phyloP scores from a whole-genome alignment of 1,140 invertebrate species.

The Hypothenemus hampei region DNA sequence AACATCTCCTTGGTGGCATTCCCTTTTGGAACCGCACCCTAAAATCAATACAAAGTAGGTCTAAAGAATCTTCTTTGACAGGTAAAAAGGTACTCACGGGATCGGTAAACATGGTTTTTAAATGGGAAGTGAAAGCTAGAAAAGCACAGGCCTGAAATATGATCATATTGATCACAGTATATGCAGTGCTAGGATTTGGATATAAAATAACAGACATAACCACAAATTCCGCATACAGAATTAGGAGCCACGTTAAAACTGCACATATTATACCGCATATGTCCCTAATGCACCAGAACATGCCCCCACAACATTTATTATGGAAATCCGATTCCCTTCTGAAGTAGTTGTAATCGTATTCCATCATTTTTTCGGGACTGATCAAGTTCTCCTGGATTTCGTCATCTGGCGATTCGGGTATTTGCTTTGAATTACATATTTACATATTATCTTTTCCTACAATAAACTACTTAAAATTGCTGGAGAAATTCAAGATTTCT shows the following conservation, averaged over 20 bases:
- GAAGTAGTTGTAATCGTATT: constrained; percentile 60
- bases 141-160: constrained; percentile 88
- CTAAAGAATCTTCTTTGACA: too few species aligned
- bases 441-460: too few species aligned
- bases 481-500: too few species aligned
- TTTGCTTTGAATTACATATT: too few species aligned
- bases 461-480: too few species aligned
- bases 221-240: constrained; percentile 95
- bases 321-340: constrained; percentile 65
- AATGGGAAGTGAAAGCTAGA: constrained; percentile 87
- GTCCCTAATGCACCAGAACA: constrained; percentile 82
- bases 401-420: too few species aligned
- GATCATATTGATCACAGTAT: constrained; percentile 82
- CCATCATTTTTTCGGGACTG: constrained; percentile 54
- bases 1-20: constrained; percentile 99
- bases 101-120: constrained; percentile 97
- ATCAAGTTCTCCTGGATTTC: too few species aligned
- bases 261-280: constrained; percentile 98
- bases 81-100: constrained; percentile 65
- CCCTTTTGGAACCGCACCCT: constrained; percentile 97
- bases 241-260: constrained; percentile 92
- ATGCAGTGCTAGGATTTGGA: constrained; percentile 70
- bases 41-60: constrained; percentile 28
- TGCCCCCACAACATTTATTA: constrained; percentile 72
- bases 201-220: constrained; percentile 93